Conservation (phyloP, 2,113 vertebrate genomes). For the Morone chrysops region DNA sequence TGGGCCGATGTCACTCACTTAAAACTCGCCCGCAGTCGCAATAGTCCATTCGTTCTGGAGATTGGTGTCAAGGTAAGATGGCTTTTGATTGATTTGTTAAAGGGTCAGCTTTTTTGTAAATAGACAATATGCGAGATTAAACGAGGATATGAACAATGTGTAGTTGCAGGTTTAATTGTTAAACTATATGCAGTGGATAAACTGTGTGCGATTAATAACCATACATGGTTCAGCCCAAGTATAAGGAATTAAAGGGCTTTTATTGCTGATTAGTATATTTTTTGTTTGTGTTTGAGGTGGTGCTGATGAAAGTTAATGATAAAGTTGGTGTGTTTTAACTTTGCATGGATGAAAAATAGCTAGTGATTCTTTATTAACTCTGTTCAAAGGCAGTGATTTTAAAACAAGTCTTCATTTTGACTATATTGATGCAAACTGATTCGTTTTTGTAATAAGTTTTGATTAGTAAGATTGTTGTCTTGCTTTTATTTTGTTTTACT, state of each 20-base stretch:
- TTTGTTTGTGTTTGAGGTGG: neutral
- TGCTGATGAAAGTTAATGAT: neutral
- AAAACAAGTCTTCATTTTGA: neutral
- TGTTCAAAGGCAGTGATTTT: too few species aligned
- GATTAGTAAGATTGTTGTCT: neutral
- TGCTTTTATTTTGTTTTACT: neutral
- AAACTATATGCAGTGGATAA: too few species aligned
- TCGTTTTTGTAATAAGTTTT: neutral
- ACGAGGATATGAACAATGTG: neutral
- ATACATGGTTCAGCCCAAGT: neutral
- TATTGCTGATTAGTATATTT: neutral
- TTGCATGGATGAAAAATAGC: neutral
- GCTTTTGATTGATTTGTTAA: too few species aligned
- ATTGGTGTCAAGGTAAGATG: slow-evolving; percentile 45
- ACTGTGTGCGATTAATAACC: too few species aligned
- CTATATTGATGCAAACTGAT: neutral
- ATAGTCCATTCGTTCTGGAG: neutral
- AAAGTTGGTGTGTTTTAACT: neutral
- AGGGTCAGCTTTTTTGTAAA: neutral
- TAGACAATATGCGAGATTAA: neutral
- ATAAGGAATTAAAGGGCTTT: neutral
- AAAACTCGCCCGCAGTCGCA: neutral
- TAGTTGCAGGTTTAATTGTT: neutral
- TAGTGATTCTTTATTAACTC: too few species aligned
- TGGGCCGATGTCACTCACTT: neutral